Evolutionary conservation across 2,797 vertebrate genomes (phyloP), one percentile per base, ranked within the genome.

Genomic region (Galaxias olidus): DNA sequence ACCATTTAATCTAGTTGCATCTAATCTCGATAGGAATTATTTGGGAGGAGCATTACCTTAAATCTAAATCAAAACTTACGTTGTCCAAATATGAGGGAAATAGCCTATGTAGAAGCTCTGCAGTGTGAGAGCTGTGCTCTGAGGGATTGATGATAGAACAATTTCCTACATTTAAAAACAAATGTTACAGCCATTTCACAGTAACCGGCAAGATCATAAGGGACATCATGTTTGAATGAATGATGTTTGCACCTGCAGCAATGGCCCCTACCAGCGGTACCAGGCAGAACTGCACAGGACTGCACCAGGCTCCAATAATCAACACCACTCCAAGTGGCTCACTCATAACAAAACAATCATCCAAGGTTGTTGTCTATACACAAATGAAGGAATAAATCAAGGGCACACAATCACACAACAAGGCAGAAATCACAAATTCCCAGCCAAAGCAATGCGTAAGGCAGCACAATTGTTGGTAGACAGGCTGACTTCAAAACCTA

Each of bases 271-370:
- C 79, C 65, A 93, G 77, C 0, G 92, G 92, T 48, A 88, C 88
- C 66, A 93, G 84, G 58, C 87, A 85, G 66, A 87, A 87, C 61
- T 93, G 89, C 40, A 93, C 76, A 4, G 92, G 92, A 73, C 81
- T 90, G 50, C 82, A 89, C 91, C 91, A 93, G 73, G 84, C 75
- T 54, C 87, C 90, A 9, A 91, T 72, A 57, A 93, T 89, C 4
- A 93, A 67, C 48, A 91, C 89, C 65, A 93, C 85, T 30, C 93
- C 92, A 15, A 93, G 77, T 0, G 92, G 91, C 80, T 93, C 90
- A 68, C 71, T 90, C 62, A 90, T 77, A 78, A 93, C 78, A 68
- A 91, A 64, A 72, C 91, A 92, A 56, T 87, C 83, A 13, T 93
- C 92, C 69, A 93, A 4, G 0, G 86, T 78, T 68, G 88, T 91